Conservation (phyloP, 2,113 vertebrate genomes). For the Leptobrachium leishanense region DNA sequence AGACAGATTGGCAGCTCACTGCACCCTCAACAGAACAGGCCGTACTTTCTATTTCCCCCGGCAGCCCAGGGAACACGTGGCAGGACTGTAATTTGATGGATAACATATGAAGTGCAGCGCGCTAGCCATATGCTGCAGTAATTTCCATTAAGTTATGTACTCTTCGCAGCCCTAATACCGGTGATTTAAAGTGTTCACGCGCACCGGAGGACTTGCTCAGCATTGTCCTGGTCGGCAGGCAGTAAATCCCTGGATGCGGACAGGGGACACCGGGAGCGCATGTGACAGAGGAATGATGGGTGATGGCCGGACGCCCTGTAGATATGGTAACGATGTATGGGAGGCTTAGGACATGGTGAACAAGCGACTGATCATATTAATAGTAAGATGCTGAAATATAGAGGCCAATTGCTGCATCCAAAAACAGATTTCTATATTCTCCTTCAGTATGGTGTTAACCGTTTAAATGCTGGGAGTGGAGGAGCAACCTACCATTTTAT, state of each 20-base stretch:
- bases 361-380: too few species aligned
- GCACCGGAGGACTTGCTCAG: conserved; percentile 49
- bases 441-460: too few species aligned
- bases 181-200: conserved; percentile 52
- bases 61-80: conserved; percentile 61
- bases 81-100: conserved; percentile 65
- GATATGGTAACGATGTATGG: too few species aligned
- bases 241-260: conserved; percentile 30
- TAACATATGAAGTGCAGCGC: conserved; percentile 63
- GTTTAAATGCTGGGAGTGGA: too few species aligned
- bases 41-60: conserved; percentile 52
- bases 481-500: too few species aligned
- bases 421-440: too few species aligned
- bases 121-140: conserved; percentile 64
- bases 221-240: not conserved
- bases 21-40: not conserved
- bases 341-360: too few species aligned
- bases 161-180: conserved; percentile 60
- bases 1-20: not conserved
- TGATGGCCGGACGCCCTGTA: not conserved
- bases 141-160: conserved; percentile 59
- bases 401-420: too few species aligned
- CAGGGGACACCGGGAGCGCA: conserved; percentile 45
- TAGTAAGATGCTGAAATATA: too few species aligned
- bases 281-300: conserved; percentile 39